Percentiles rank a stretch among this genome's conserved stretches.
phyloP scores from a whole-genome alignment of 2,797 vertebrate species.

The Menidia menidia region DNA sequence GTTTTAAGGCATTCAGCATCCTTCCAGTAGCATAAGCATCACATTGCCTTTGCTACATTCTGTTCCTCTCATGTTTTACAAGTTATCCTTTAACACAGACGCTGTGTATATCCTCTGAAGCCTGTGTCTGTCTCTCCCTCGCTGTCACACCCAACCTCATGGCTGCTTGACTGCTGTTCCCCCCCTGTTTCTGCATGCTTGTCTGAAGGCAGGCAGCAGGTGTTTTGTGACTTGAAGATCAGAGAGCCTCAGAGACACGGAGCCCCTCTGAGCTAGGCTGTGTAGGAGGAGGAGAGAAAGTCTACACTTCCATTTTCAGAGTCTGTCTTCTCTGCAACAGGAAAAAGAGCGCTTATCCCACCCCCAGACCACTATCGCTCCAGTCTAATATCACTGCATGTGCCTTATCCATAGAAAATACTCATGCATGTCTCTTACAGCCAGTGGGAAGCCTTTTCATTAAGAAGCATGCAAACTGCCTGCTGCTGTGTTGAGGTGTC shows the following conservation, averaged over 20 bases:
- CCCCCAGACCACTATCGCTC: constrained; percentile 43
- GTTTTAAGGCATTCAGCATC: constrained; percentile 27
- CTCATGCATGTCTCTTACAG: constrained; percentile 24
- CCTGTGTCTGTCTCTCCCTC: constrained; percentile 23
- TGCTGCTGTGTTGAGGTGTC: constrained; percentile 36
- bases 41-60: constrained; percentile 27
- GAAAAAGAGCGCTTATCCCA: constrained; percentile 47
- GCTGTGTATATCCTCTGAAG: constrained; percentile 43
- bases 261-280: constrained; percentile 67
- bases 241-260: constrained; percentile 63
- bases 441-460: constrained; percentile 16
- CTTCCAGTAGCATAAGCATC: background rate
- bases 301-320: constrained; percentile 68
- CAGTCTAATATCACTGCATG: constrained; percentile 23
- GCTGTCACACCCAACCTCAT: constrained; percentile 51
- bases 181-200: constrained; percentile 16
- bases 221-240: constrained; percentile 75
- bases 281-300: constrained; percentile 73
- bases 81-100: constrained; percentile 36
- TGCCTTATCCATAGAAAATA: constrained; percentile 27
- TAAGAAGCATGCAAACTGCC: constrained; percentile 17
- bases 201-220: constrained; percentile 71
- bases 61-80: constrained; percentile 42
- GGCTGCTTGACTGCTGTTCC: constrained; percentile 53
- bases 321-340: constrained; percentile 46